A percentile compares a stretch with the other conserved stretches of the same genome.
phyloP scores from a whole-genome alignment of 2,888 invertebrate genomes.

The Seira musarum region DNA sequence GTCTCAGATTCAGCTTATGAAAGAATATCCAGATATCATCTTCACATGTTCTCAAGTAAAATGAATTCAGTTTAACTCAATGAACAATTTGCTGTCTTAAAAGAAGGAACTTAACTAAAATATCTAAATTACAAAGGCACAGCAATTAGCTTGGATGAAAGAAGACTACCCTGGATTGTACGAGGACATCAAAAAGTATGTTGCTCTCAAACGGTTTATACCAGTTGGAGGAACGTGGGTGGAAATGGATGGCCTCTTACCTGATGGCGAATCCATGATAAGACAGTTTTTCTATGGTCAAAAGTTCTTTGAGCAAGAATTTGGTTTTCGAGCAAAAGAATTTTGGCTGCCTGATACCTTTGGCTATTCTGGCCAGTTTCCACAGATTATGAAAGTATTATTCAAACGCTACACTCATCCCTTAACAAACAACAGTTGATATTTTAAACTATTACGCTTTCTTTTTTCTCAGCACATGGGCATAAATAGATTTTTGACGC shows the following conservation, averaged over 20 bases:
- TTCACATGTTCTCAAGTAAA: conserved; percentile 74
- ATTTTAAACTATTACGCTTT: background rate
- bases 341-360: conserved; percentile 76
- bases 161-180: conserved; percentile 73
- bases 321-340: conserved; percentile 73
- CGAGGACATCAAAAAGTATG: conserved; percentile 72
- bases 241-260: conserved; percentile 74
- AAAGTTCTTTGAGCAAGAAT: conserved; percentile 73
- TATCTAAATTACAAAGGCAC: conserved; percentile 72
- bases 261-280: conserved; percentile 74
- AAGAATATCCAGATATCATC: conserved; percentile 72
- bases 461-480: conserved; percentile 71
- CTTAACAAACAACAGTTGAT: no score
- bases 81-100: no score
- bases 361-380: conserved; percentile 75
- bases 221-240: conserved; percentile 75
- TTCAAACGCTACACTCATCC: no score
- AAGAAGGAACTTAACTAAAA: background rate
- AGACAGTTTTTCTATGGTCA: conserved; percentile 75
- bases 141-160: conserved; percentile 75
- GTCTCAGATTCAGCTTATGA: conserved; percentile 73
- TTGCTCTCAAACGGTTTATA: conserved; percentile 72
- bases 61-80: background rate
- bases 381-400: conserved; percentile 74
- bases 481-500: conserved; percentile 73